Conservation (phyloP, 2,888 invertebrate genomes). For the Isotomurus palustris region DNA sequence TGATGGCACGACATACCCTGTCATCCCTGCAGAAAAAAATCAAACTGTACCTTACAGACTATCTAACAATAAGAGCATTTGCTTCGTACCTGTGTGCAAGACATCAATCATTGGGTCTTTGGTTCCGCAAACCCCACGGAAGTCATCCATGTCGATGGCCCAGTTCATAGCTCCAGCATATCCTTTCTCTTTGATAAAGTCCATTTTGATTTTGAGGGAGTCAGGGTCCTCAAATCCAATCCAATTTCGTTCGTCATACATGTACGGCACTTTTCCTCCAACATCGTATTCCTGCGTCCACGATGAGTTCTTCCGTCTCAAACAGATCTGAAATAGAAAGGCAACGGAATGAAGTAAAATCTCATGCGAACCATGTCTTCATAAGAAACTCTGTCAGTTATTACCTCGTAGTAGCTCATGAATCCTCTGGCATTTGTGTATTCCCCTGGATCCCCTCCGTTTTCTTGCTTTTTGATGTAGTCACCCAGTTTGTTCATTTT, state of each 20-base stretch:
- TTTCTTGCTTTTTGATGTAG: conserved; percentile 28
- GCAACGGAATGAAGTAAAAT: background rate
- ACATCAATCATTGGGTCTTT: conserved; percentile 70
- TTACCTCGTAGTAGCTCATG: conserved; percentile 79
- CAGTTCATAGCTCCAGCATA: conserved; percentile 86
- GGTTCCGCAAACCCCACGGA: conserved; percentile 73
- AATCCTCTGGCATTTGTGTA: conserved; percentile 84
- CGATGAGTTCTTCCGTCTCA: conserved; percentile 62
- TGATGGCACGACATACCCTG: conserved; percentile 55
- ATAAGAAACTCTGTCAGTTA: no score
- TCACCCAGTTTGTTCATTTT: conserved; percentile 60
- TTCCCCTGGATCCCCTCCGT: conserved; percentile 74
- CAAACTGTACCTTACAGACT: no score
- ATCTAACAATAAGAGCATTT: no score
- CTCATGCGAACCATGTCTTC: no score
- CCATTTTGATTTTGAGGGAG: conserved; percentile 83
- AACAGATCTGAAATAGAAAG: conserved; percentile 62
- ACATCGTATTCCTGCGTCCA: conserved; percentile 85
- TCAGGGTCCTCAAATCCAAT: conserved; percentile 79
- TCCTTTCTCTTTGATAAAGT: conserved; percentile 76
- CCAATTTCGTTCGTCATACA: conserved; percentile 73
- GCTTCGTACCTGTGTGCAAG: conserved; percentile 57
- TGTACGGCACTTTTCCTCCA: conserved; percentile 74
- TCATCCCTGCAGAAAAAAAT: conserved; percentile 56
- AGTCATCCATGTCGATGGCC: conserved; percentile 90